Conservation (phyloP, 2,797 vertebrate species). For the Pipistrellus nathusii region DNA sequence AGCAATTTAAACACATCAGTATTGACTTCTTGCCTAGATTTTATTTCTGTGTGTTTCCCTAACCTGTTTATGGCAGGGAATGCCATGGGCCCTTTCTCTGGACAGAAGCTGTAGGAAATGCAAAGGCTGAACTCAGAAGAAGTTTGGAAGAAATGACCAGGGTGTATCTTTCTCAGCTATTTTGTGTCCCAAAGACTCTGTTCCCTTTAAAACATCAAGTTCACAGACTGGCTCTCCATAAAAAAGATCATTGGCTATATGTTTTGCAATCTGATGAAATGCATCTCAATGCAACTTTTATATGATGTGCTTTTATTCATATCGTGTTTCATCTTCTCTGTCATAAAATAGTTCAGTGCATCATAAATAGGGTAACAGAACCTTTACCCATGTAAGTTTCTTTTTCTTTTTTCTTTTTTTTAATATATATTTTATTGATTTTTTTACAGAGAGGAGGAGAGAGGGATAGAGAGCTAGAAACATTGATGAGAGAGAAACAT, state of each 20-base stretch:
- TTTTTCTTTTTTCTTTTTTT: too few relatives aligned
- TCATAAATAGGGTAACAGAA: neutral
- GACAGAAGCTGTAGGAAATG: neutral
- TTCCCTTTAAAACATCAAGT: neutral
- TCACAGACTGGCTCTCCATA: conserved; percentile 30
- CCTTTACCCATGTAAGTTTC: accelerated
- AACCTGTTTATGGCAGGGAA: neutral
- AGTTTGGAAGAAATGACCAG: conserved; percentile 58
- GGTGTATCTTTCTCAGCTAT: neutral
- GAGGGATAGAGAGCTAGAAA: too few relatives aligned
- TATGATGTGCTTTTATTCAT: neutral
- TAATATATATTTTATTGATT: too few relatives aligned
- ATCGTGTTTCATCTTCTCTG: neutral
- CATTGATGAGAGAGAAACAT: too few relatives aligned
- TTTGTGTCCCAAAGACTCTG: conserved; percentile 25
- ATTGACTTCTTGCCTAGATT: neutral
- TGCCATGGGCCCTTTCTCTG: neutral
- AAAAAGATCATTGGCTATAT: neutral
- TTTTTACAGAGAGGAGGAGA: too few relatives aligned
- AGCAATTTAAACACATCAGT: neutral
- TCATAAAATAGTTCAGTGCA: neutral
- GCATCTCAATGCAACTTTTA: neutral
- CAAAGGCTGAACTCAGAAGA: conserved; percentile 40
- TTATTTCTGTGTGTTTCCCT: neutral
- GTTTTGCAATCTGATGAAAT: neutral